Conservation (phyloP, 2,113 vertebrate genomes). For the Petromus typicus region DNA sequence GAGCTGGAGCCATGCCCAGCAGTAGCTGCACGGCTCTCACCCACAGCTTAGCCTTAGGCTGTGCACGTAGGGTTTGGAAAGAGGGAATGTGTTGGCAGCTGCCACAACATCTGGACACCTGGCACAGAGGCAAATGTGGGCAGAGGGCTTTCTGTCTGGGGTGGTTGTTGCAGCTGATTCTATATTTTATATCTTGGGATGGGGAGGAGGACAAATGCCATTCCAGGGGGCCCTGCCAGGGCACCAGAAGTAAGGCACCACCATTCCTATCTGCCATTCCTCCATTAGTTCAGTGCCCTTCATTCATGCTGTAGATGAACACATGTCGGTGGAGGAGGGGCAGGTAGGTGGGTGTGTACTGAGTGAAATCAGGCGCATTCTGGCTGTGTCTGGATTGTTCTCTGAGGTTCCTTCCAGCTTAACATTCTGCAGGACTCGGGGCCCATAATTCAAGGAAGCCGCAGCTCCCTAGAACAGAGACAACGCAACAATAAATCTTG, state of each 20-base stretch:
- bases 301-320: rapidly evolving
- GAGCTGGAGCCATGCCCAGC: not conserved
- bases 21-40: not conserved
- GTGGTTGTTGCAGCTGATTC: not conserved
- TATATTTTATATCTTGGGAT: not conserved
- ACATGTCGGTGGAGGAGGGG: not conserved
- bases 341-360: not conserved
- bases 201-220: not conserved
- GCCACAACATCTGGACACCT: constrained; percentile 5
- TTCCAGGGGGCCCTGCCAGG: not conserved
- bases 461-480: not conserved
- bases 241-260: not conserved
- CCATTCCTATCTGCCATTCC: not conserved
- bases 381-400: not conserved
- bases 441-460: constrained; percentile 32
- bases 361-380: not conserved
- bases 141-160: constrained; percentile 20
- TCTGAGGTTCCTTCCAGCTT: constrained; percentile 43
- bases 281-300: not conserved
- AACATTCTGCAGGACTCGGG: not conserved
- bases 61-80: not conserved
- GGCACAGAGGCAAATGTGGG: not conserved
- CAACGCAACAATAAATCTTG: constrained; percentile 26
- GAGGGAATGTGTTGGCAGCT: constrained; percentile 32
- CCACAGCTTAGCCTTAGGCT: not conserved